phyloP scores from a whole-genome alignment of 2,888 invertebrate species.

The Microplitis manilae region DNA sequence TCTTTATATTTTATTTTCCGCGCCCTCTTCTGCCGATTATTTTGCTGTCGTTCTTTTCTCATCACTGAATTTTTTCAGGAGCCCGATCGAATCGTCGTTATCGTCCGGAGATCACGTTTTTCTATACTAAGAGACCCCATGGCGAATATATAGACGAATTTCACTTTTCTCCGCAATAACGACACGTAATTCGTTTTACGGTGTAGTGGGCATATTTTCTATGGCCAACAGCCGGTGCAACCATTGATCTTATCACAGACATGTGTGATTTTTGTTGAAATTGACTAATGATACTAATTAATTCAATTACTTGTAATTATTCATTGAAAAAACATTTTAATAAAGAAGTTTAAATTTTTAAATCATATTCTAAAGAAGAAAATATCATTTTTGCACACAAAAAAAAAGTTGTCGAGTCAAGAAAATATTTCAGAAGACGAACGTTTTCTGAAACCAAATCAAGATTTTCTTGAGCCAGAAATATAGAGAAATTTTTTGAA shows the following conservation, averaged over 20 bases:
- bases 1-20: constrained; percentile 28
- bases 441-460: no score
- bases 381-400: no score
- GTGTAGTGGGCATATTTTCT: constrained; percentile 14
- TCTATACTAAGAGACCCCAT: neutral
- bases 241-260: constrained; percentile 43
- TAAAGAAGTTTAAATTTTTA: neutral
- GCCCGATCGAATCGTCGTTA: constrained; percentile 45
- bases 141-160: constrained; percentile 30
- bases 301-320: neutral
- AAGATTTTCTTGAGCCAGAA: no score
- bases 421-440: no score
- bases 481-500: no score
- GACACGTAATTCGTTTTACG: constrained; percentile 41
- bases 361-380: no score
- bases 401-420: no score
- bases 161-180: constrained; percentile 34
- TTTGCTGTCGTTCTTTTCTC: constrained; percentile 14
- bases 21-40: constrained; percentile 15
- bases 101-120: constrained; percentile 37
- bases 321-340: neutral
- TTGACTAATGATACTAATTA: neutral
- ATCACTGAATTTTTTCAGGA: neutral
- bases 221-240: constrained; percentile 34
- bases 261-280: constrained; percentile 30